Conservation (phyloP, 2,113 vertebrate genomes). For the Tiliqua scincoides region DNA sequence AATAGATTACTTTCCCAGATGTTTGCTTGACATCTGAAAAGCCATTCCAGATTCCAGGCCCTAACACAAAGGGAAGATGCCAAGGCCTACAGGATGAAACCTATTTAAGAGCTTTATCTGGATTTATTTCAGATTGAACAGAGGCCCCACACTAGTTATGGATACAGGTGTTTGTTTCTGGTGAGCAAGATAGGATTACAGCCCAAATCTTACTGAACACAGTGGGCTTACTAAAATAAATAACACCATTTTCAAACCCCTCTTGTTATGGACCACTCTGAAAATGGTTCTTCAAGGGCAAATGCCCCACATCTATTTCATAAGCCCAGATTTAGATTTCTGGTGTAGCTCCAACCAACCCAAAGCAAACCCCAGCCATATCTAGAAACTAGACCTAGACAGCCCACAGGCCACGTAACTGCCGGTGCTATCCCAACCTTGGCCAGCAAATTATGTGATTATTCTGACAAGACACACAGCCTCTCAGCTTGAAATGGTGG, state of each 20-base stretch:
- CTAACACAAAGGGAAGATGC: not conserved
- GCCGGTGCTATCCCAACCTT: not conserved
- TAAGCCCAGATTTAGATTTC: not conserved
- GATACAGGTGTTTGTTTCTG: too few species aligned
- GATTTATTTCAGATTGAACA: not conserved
- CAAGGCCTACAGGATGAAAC: not conserved
- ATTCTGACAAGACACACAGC: not conserved
- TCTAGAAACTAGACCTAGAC: not conserved
- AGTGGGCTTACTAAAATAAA: too few species aligned
- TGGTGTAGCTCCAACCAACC: not conserved
- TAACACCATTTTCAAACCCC: too few species aligned
- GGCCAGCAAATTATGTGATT: not conserved
- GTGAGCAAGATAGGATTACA: too few species aligned
- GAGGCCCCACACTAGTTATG: not conserved
- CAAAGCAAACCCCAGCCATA: not conserved
- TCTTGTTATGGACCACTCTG: not conserved
- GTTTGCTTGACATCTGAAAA: not conserved
- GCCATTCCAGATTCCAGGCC: not conserved
- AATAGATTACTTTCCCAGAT: not conserved
- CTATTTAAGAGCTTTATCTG: not conserved
- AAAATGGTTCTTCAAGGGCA: not conserved
- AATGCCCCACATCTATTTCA: not conserved
- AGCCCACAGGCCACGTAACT: not conserved
- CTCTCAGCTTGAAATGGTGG: not conserved
- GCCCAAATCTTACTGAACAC: too few species aligned